Evolutionary conservation across 2,113 vertebrate species (phyloP), one percentile per base, ranked within the genome.

Genomic region (Erythrocebus patas): DNA sequence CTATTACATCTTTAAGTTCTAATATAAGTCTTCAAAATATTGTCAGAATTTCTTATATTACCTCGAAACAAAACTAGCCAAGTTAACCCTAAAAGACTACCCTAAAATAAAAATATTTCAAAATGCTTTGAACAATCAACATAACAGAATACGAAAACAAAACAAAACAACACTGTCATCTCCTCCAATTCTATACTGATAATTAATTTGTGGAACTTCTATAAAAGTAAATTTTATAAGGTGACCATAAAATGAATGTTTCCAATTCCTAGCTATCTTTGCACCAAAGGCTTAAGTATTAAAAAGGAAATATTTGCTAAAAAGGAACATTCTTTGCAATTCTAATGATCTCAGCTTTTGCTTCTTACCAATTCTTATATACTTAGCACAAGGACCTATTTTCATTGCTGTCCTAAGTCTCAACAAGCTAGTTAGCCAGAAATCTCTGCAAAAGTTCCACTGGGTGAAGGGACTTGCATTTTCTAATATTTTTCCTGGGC

Each of bases 401-500:
- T 97, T 96, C 97, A 96, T 95, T 97, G 66, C 86, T 61, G 38
- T 95, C 91, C 94, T 93, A 90, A 95, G 87, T 81, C 88, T 97
- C 92, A 96, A 94, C 79, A 97, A 94, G 55, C 35, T 89, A 89
- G 93, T 94, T 93, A 97, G 94, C 95, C 86, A 98, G 89, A 95
- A 97, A 92, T 92, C 48, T 83, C 73, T 98, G 95, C 64, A 97
- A 96, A 97, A 96, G 80, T 91, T 97, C 93, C 93, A 95, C 20
- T 91, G 97, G 93, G 95, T 94, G 91, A 97, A 96, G 89, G 83
- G 89, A 97, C 95, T 93, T 96, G 93, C 70, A 90, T 96, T 96
- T 97, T 92, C 96, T 96, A 97, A 95, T 97, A 97, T 98, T 98
- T 97, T 98, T 93, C 91, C 95, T 97, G 97, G 96, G 96, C 84